Evolutionary conservation across 2,797 vertebrate species (phyloP), one percentile per base, ranked within the genome.

Genomic region (Prunella strophiata): DNA sequence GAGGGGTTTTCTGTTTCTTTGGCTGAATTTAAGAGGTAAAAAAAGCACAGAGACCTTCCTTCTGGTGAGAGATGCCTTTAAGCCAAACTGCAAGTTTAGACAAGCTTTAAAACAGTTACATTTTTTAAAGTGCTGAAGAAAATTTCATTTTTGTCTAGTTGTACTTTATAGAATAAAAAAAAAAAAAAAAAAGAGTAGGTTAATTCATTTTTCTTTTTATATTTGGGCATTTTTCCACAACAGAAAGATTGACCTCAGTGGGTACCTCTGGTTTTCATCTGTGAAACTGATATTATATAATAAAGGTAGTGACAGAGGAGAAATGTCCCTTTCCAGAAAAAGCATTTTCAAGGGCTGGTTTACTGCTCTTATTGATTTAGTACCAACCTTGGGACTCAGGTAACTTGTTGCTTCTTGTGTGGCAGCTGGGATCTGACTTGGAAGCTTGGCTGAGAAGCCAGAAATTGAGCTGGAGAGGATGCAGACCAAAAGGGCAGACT

Each of bases 1-100:
- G 26, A 82, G 21, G 48, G 20, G 13, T 47, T 95, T 96, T 68
- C 36, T 29, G 5, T 82, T 95, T 74, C 78, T 93, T 59, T 63
- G 52, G 30, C 59, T 95, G 57, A 71, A 81, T 82, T 74, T 66
- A 38, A 58, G 78, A 76, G 16, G 38, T 8, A n/a, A 68, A 70
- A 83, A 43, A 52, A 42, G 3, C 23, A 51, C 16, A 51, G 52
- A 77, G 63, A 30, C 43, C 55, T 18, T 75, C 32, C n/a, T 89
- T 82, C 16, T 62, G 70, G 10, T 26, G 32, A 78, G 29, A 63
- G 16, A 42, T 16, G 19, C 25, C 40, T 74, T 65, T 51, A 67
- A 58, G 15, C 15, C 30, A 52, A 88, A 65, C 13, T 58, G 5
- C 22, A 77, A 86, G 30, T 80, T 74, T 32, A 72, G 32, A 54